These are phyloP conservation scores for Rhadinocentrus ornatus DNA, from an alignment of 2,797 vertebrate species.

Conservation along the genomic window DNA sequence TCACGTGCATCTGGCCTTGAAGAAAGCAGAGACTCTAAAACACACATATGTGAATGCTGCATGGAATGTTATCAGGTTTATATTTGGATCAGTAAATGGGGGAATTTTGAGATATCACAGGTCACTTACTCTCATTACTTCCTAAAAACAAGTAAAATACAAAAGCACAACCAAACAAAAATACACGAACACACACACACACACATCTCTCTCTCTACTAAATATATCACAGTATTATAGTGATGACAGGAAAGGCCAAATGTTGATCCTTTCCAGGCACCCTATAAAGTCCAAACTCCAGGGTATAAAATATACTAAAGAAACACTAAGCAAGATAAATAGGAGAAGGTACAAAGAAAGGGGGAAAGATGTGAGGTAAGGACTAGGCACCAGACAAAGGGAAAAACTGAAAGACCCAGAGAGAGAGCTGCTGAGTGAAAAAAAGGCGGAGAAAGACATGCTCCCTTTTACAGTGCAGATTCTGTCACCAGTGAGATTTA, in stretches of 20 bases:
- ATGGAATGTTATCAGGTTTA: constrained; percentile 79
- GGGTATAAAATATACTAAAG: constrained; percentile 40
- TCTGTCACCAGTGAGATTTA: constrained; percentile 77
- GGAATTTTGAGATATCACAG: constrained; percentile 71
- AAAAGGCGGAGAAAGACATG: constrained; percentile 45
- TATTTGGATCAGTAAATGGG: constrained; percentile 74
- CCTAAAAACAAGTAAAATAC: constrained; percentile 39
- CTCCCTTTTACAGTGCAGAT: constrained; percentile 68
- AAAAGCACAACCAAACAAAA: constrained; percentile 28
- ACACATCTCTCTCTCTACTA: background rate
- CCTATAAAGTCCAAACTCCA: constrained; percentile 31
- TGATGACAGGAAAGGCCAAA: constrained; percentile 34
- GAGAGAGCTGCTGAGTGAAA: constrained; percentile 38
- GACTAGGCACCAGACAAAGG: constrained; percentile 15
- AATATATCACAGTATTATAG: constrained; percentile 12
- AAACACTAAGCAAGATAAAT: constrained; percentile 44
- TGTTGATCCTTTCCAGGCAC: constrained; percentile 58
- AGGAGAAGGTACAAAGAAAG: constrained; percentile 22
- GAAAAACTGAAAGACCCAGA: constrained; percentile 7
- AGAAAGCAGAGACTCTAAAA: constrained; percentile 51
- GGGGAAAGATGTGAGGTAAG: constrained; percentile 12
- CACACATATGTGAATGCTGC: constrained; percentile 34
- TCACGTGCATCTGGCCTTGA: constrained; percentile 61
- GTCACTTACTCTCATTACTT: constrained; percentile 62
- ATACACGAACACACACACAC: constrained; percentile 1